Evolutionary conservation across 1,140 invertebrate species (phyloP).

Genomic region (Habropoda laboriosa): DNA sequence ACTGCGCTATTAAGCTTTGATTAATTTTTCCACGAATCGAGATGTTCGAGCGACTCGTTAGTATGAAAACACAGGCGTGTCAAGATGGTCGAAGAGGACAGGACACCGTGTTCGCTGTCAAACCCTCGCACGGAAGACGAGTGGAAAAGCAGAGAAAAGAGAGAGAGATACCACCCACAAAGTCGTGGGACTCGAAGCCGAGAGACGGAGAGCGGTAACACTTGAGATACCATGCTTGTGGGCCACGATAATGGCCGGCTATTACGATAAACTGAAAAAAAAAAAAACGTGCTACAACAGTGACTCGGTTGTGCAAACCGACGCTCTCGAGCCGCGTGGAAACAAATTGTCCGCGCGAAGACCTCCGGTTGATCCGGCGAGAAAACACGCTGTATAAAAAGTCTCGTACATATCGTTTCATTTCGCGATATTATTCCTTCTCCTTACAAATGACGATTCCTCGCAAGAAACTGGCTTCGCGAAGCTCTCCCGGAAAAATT

Average conservation of each 20-base stretch:
- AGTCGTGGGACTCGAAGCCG: slow-evolving; percentile 31
- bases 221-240: slow-evolving; percentile 54
- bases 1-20: too few relatives aligned
- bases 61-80: too few relatives aligned
- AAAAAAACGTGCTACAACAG: slow-evolving; percentile 37
- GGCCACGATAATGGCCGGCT: slow-evolving; percentile 55
- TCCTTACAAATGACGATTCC: too few relatives aligned
- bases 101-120: slow-evolving; percentile 14
- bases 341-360: slow-evolving; percentile 15
- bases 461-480: too few relatives aligned
- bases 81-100: too few relatives aligned
- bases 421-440: too few relatives aligned
- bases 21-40: too few relatives aligned
- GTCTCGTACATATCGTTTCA: too few relatives aligned
- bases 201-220: slow-evolving; percentile 35
- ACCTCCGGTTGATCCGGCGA: not conserved
- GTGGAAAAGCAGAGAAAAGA: slow-evolving; percentile 2
- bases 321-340: not conserved
- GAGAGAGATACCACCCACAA: slow-evolving; percentile 55
- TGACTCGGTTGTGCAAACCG: slow-evolving; percentile 52
- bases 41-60: too few relatives aligned
- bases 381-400: not conserved
- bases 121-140: not conserved
- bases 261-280: slow-evolving; percentile 64
- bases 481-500: too few relatives aligned